Conservation (phyloP, 2,888 invertebrate species). For the Calameuta idolon region DNA sequence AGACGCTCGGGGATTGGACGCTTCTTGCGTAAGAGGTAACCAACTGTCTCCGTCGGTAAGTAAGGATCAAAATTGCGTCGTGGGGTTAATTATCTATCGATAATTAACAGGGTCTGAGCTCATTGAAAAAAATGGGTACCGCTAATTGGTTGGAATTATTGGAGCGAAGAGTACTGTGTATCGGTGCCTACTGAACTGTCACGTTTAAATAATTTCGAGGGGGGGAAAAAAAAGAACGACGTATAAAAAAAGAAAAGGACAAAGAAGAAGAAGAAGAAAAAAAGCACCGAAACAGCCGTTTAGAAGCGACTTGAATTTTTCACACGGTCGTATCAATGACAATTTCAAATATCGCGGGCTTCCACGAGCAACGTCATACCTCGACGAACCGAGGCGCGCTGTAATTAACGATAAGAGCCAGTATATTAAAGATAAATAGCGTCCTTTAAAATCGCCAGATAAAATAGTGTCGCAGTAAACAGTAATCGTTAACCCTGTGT, state of each 20-base stretch:
- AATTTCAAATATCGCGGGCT: not conserved
- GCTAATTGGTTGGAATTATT: slow-evolving; percentile 27
- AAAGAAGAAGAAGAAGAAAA: not conserved
- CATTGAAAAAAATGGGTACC: not conserved
- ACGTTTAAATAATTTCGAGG: slow-evolving; percentile 10
- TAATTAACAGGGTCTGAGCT: slow-evolving; percentile 1
- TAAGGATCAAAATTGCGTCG: not conserved
- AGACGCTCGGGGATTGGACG: not conserved
- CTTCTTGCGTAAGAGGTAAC: not conserved
- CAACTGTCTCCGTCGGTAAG: not conserved
- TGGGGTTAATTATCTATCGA: slow-evolving; percentile 1
- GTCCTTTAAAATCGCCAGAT: not conserved
- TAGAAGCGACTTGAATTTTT: slow-evolving; percentile 8
- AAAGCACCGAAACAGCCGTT: not conserved
- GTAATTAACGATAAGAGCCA: not conserved
- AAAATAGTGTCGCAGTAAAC: not conserved
- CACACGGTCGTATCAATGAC: slow-evolving; percentile 11
- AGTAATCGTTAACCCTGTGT: not conserved
- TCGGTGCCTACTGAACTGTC: slow-evolving; percentile 25
- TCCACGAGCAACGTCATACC: not conserved
- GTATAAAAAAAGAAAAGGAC: not conserved
- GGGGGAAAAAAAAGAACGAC: too few relatives aligned
- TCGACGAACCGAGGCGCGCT: not conserved
- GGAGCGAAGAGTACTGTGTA: slow-evolving; percentile 27
- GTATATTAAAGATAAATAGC: not conserved